These are phyloP conservation scores for Drosophila pruinosa DNA, from an alignment of 1,140 invertebrate species.

Conservation along the genomic window DNA sequence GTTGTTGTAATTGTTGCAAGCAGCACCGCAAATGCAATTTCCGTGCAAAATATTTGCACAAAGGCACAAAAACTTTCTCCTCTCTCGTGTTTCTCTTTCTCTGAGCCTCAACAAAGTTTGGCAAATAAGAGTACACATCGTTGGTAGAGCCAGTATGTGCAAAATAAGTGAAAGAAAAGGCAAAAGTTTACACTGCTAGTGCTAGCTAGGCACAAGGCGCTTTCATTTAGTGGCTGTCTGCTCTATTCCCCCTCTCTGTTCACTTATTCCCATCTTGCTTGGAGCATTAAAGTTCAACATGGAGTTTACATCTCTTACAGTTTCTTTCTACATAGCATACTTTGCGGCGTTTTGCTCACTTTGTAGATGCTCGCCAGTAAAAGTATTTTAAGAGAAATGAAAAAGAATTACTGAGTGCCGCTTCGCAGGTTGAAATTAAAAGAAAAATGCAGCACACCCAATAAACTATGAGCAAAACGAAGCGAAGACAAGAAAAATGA, in stretches of 20 bases:
- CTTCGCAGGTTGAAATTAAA: slow-evolving; percentile 40
- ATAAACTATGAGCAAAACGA: not conserved
- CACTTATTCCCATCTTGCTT: not conserved
- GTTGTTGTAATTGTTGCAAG: slow-evolving; percentile 31
- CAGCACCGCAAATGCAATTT: slow-evolving; percentile 38
- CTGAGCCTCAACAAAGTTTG: not conserved
- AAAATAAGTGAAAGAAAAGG: slow-evolving; percentile 19
- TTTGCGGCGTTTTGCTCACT: slow-evolving; percentile 48
- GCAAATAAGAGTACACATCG: slow-evolving; percentile 10
- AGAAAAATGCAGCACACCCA: slow-evolving; percentile 1
- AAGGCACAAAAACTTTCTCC: slow-evolving; percentile 37
- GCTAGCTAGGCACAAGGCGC: slow-evolving; percentile 8
- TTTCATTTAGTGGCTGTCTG: slow-evolving; percentile 13
- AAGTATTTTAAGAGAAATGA: slow-evolving; percentile 17
- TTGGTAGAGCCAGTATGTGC: slow-evolving; percentile 7
- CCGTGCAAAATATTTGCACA: slow-evolving; percentile 36
- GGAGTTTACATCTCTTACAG: slow-evolving; percentile 40
- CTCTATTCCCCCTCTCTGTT: not conserved
- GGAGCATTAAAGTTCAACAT: slow-evolving; percentile 10
- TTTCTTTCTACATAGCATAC: slow-evolving; percentile 33
- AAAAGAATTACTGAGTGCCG: not conserved
- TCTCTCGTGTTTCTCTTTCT: not conserved
- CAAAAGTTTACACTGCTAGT: slow-evolving; percentile 23
- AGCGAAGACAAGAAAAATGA: slow-evolving; percentile 28
- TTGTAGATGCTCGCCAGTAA: slow-evolving; percentile 29